Conservation (phyloP, 2,113 vertebrate genomes). For the Melanerpes formicivorus region DNA sequence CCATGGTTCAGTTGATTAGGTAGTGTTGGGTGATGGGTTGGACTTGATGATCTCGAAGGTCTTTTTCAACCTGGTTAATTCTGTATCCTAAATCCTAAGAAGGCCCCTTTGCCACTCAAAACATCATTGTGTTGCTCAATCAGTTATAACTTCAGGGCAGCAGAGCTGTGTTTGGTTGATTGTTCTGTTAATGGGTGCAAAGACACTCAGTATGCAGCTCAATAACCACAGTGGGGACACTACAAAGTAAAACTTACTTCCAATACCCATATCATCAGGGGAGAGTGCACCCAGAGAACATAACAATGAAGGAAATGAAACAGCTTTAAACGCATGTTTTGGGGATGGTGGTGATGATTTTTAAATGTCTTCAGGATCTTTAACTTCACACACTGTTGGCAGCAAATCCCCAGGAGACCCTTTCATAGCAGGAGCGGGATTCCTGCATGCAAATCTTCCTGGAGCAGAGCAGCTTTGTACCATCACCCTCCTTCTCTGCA, state of each 20-base stretch:
- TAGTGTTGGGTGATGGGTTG: too few species aligned
- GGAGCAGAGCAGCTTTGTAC: background rate
- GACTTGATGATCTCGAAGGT: too few species aligned
- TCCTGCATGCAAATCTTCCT: background rate
- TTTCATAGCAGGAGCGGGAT: background rate
- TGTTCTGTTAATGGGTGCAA: background rate
- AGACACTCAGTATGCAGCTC: background rate
- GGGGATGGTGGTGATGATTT: background rate
- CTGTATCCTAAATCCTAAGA: background rate
- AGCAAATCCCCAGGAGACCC: too few species aligned
- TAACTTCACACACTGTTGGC: background rate
- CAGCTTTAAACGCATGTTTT: background rate
- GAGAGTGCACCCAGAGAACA: background rate
- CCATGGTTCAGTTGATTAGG: too few species aligned
- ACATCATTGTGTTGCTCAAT: conserved; percentile 1
- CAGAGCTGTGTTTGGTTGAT: background rate
- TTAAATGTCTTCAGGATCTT: background rate
- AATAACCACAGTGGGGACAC: background rate
- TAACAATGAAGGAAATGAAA: background rate
- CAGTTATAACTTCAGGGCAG: conserved; percentile 8
- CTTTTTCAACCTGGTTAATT: too few species aligned
- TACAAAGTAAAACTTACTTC: background rate
- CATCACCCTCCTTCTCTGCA: accelerated
- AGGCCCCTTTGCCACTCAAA: background rate
- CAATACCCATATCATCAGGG: background rate